A percentile compares a stretch with the other conserved stretches of the same genome.
phyloP scores from a whole-genome alignment of 2,113 vertebrate species.

The Platichthys flesus region DNA sequence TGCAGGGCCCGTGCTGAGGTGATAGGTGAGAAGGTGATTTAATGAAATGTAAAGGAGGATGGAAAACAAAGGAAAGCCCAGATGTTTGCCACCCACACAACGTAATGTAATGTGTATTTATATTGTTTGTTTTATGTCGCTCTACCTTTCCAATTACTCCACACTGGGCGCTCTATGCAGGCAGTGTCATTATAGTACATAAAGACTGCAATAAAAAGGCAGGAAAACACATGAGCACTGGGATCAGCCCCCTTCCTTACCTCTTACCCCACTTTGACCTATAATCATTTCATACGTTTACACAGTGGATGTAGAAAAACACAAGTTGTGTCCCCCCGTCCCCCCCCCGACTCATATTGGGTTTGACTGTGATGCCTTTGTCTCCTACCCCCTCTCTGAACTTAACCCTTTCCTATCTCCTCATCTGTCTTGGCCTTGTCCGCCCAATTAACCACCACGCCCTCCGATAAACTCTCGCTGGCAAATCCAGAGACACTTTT shows the following conservation, averaged over 20 bases:
- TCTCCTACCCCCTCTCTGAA: conserved; percentile 21
- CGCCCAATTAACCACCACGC: conserved; percentile 64
- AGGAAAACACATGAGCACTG: conserved; percentile 14
- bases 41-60: conserved; percentile 45
- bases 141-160: not conserved
- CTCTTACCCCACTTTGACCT: conserved; percentile 7
- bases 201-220: conserved; percentile 28
- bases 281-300: conserved; percentile 62
- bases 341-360: conserved; percentile 45
- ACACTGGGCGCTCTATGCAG: not conserved
- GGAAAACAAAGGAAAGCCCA: conserved; percentile 2
- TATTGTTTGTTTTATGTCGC: not conserved
- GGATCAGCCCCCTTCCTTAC: not conserved
- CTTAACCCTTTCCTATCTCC: conserved; percentile 53
- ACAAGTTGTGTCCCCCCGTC: conserved; percentile 27
- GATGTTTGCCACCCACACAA: not conserved
- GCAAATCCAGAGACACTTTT: conserved; percentile 51
- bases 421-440: conserved; percentile 37
- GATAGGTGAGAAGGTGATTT: conserved; percentile 60
- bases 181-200: conserved; percentile 8
- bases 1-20: conserved; percentile 66
- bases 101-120: not conserved
- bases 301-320: conserved; percentile 48
- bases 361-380: conserved; percentile 53
- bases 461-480: conserved; percentile 30